Conservation (phyloP, 2,113 vertebrate genomes). For the Dipodomys spectabilis region DNA sequence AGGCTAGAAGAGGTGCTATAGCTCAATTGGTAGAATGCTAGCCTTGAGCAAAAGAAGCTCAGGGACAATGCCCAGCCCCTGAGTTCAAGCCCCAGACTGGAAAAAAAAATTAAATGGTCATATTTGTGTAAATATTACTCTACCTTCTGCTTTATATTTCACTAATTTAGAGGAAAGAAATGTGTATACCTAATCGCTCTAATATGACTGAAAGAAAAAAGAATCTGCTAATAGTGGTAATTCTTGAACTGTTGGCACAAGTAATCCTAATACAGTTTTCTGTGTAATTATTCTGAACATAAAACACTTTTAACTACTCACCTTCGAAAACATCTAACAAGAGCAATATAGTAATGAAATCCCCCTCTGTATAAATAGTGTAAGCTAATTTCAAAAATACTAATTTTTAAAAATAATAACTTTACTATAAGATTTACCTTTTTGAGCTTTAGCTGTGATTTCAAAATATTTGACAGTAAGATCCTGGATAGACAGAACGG, state of each 20-base stretch:
- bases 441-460: conserved; percentile 96
- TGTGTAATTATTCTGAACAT: not conserved
- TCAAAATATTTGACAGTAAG: conserved; percentile 99
- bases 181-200: not conserved
- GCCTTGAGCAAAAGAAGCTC: no score
- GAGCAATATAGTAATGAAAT: not conserved
- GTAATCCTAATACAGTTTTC: not conserved
- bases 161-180: not conserved
- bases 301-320: conserved; percentile 2
- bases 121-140: not conserved
- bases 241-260: conserved; percentile 9
- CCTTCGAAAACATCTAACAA: conserved; percentile 33
- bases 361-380: no score
- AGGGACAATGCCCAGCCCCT: no score
- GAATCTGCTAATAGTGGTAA: not conserved
- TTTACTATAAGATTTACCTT: conserved; percentile 88
- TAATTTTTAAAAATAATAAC: not conserved
- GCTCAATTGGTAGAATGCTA: no score
- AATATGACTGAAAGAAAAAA: not conserved
- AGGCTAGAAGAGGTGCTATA: no score
- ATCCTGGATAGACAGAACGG: conserved; percentile 97
- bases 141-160: not conserved
- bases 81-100: no score
- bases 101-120: not conserved
- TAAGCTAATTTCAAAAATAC: no score